Evolutionary conservation across 2,797 vertebrate genomes (phyloP).

Genomic region (Phalloptychus januarius): DNA sequence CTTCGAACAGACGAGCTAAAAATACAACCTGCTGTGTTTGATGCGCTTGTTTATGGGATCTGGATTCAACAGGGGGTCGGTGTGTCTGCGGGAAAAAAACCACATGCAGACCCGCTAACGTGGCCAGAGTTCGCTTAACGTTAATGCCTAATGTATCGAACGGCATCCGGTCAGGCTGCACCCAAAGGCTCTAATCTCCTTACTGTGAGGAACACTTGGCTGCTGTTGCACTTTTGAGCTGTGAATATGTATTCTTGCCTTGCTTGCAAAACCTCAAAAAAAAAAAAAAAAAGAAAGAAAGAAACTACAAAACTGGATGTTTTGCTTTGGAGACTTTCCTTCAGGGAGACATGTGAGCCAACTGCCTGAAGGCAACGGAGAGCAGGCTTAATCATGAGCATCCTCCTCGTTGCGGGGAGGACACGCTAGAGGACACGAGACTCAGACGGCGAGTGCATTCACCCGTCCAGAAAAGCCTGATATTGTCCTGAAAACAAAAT

Average conservation of each 20-base stretch:
- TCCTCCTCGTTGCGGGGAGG: conserved; percentile 47
- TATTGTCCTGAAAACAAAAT: conserved; percentile 10
- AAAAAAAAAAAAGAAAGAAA: too few relatives aligned
- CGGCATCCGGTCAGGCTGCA: conserved; percentile 12
- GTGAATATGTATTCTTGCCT: conserved; percentile 7
- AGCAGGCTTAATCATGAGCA: conserved; percentile 52
- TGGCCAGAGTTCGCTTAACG: not conserved
- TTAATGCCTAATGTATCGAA: conserved; percentile 16
- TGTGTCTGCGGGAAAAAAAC: conserved; percentile 17
- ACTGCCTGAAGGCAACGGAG: conserved; percentile 41
- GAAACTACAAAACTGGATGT: conserved; percentile 22
- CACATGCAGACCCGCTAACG: conserved; percentile 6
- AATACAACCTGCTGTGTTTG: conserved; percentile 65
- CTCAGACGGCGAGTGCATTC: conserved; percentile 36
- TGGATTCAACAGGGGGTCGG: conserved; percentile 49
- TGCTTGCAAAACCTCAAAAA: conserved; percentile 10
- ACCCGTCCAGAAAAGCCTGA: conserved; percentile 1
- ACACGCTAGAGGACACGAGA: conserved; percentile 48
- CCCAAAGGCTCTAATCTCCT: not conserved
- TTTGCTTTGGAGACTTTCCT: conserved; percentile 38
- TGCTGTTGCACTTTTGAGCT: conserved; percentile 2
- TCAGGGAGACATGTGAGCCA: conserved; percentile 35
- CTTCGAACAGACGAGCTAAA: conserved; percentile 61
- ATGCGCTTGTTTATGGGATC: conserved; percentile 58
- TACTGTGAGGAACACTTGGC: conserved; percentile 2